Percentiles rank a stretch among this genome's conserved stretches.
Evolutionary conservation across 2,888 invertebrate species (phyloP).

Genomic region (Limnephilus auricula): DNA sequence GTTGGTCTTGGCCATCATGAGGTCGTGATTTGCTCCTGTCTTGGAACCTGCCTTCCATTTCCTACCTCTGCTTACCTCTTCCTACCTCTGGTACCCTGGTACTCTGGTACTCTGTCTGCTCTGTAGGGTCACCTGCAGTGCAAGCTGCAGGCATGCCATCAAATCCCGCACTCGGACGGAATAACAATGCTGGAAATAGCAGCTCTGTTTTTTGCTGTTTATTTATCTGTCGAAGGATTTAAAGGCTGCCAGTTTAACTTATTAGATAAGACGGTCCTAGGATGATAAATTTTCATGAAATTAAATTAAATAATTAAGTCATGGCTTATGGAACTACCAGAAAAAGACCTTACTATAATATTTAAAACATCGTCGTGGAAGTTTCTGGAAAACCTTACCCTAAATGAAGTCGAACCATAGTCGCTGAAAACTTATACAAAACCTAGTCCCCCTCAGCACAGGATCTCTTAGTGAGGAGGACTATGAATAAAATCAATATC

Average conservation of each 20-base stretch:
- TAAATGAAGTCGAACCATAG: too few relatives aligned
- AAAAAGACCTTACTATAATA: too few relatives aligned
- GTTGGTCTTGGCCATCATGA: constrained; percentile 27
- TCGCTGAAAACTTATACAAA: too few relatives aligned
- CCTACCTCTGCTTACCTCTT: not conserved
- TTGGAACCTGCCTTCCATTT: not conserved
- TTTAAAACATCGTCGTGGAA: too few relatives aligned
- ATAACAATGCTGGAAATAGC: not conserved
- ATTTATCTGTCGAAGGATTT: not conserved
- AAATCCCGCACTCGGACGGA: not conserved
- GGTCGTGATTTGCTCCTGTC: constrained; percentile 42
- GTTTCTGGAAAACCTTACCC: too few relatives aligned
- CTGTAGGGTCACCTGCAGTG: not conserved
- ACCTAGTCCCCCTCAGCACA: too few relatives aligned
- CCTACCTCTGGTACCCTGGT: not conserved
- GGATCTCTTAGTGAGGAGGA: too few relatives aligned
- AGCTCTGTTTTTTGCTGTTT: not conserved
- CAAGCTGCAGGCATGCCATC: not conserved
- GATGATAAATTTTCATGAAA: not conserved
- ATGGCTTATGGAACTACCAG: too few relatives aligned
- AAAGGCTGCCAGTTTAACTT: not conserved
- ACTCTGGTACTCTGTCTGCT: not conserved
- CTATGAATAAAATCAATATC: too few relatives aligned
- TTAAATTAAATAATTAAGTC: too few relatives aligned
- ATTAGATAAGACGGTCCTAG: not conserved